These are phyloP conservation scores for Forficula auricularia DNA, from an alignment of 1,140 invertebrate genomes.

Conservation along the genomic window DNA sequence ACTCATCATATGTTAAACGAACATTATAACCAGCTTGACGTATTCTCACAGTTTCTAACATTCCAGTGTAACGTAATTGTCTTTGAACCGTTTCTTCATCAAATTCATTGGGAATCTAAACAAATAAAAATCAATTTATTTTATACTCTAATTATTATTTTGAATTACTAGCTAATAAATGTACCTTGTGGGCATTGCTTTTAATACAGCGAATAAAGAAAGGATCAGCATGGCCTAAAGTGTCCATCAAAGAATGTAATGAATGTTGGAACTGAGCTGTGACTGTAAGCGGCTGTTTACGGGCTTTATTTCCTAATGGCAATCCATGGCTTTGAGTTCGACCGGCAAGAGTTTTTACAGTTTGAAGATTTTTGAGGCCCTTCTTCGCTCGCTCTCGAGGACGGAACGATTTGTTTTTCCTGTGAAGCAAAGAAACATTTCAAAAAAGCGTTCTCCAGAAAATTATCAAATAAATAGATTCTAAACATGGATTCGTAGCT, in stretches of 20 bases:
- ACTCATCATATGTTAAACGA: constrained; percentile 80
- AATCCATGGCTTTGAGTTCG: constrained; percentile 38
- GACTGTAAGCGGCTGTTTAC: constrained; percentile 79
- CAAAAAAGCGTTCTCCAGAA: too few species aligned
- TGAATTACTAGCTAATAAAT: not conserved
- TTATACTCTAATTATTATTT: too few species aligned
- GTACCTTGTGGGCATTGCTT: constrained; percentile 74
- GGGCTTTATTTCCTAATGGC: constrained; percentile 35
- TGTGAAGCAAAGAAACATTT: constrained; percentile 28
- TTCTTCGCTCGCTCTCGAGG: constrained; percentile 61
- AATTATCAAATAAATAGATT: too few species aligned
- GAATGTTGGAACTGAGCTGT: constrained; percentile 88
- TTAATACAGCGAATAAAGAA: constrained; percentile 97
- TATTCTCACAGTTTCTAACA: constrained; percentile 91
- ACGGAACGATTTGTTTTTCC: constrained; percentile 79
- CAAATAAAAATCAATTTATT: constrained; percentile 7
- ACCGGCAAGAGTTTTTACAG: constrained; percentile 71
- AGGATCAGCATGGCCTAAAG: constrained; percentile 83
- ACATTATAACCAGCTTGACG: constrained; percentile 91
- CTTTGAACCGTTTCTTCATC: constrained; percentile 87
- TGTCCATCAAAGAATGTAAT: constrained; percentile 79
- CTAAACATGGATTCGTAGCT: too few species aligned
- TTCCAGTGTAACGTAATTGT: constrained; percentile 78
- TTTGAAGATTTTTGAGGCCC: constrained; percentile 72
- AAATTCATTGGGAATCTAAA: constrained; percentile 67